Conservation (phyloP, 2,797 vertebrate species). For the Neomorphus geoffroyi region DNA sequence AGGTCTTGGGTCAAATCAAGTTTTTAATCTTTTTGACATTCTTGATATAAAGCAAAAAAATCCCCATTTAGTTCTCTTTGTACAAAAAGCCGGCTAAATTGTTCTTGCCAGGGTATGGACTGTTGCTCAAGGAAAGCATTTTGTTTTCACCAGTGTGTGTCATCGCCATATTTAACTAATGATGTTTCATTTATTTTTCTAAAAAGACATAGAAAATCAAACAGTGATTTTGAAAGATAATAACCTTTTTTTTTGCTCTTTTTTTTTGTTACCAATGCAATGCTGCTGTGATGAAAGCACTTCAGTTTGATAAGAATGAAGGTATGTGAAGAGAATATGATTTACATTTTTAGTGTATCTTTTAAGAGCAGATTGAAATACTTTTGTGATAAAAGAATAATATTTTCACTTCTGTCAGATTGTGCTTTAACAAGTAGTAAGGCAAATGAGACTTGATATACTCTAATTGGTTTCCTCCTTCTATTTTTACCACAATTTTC, state of each 20-base stretch:
- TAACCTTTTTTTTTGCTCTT: not conserved
- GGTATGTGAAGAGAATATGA: not conserved
- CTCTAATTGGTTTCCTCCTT: not conserved
- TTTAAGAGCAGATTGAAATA: not conserved
- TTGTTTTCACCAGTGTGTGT: not conserved
- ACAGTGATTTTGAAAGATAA: not conserved
- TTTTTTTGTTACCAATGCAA: not conserved
- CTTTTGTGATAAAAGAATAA: not conserved
- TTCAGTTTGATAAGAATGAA: not conserved
- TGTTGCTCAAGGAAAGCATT: not conserved
- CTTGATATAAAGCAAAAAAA: conserved; percentile 14
- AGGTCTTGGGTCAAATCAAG: conserved; percentile 43
- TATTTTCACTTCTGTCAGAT: not conserved
- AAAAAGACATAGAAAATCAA: not conserved
- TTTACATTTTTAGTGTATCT: not conserved
- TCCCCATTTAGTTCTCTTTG: not conserved
- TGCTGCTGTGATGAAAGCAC: not conserved
- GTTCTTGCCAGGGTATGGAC: not conserved
- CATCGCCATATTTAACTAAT: not conserved
- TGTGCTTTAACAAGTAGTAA: not conserved
- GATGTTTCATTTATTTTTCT: not conserved
- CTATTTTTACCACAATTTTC: not conserved
- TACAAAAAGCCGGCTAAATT: not conserved
- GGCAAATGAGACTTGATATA: not conserved
- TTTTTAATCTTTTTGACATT: conserved; percentile 49